These are phyloP conservation scores for Barypeithes pellucidus DNA, from an alignment of 2,888 invertebrate genomes.

Conservation along the genomic window DNA sequence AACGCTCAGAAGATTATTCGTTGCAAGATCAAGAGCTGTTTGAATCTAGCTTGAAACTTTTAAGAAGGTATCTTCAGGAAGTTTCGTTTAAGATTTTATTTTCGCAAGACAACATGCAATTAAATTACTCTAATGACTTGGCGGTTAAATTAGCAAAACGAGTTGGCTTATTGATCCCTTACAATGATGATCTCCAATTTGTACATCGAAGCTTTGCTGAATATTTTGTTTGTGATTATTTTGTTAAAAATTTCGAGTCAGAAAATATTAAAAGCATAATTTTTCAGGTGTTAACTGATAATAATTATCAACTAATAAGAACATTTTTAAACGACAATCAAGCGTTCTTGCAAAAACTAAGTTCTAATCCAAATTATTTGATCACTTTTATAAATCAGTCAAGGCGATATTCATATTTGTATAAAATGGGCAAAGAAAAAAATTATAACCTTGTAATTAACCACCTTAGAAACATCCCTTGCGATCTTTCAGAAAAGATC, in stretches of 20 bases:
- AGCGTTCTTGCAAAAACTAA: background rate
- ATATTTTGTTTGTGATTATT: constrained; percentile 10
- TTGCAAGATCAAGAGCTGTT: background rate
- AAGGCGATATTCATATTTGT: background rate
- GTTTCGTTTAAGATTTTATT: background rate
- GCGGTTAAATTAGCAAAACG: background rate
- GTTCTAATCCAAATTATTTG: background rate
- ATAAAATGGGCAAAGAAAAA: background rate
- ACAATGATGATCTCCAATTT: background rate
- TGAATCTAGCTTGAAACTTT: background rate
- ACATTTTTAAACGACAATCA: background rate
- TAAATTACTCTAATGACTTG: background rate
- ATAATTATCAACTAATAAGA: background rate
- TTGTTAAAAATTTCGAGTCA: background rate
- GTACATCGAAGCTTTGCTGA: constrained; percentile 4
- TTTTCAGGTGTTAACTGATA: background rate
- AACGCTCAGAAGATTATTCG: background rate
- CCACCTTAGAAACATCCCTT: background rate
- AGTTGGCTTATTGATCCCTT: background rate
- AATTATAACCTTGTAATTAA: background rate
- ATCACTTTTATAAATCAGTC: background rate
- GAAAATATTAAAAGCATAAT: background rate
- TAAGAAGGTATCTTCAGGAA: background rate
- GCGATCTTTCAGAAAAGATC: background rate
- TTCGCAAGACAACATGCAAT: background rate